phyloP scores from a whole-genome alignment of 1,140 invertebrate species.

The Brachystomella parvula region DNA sequence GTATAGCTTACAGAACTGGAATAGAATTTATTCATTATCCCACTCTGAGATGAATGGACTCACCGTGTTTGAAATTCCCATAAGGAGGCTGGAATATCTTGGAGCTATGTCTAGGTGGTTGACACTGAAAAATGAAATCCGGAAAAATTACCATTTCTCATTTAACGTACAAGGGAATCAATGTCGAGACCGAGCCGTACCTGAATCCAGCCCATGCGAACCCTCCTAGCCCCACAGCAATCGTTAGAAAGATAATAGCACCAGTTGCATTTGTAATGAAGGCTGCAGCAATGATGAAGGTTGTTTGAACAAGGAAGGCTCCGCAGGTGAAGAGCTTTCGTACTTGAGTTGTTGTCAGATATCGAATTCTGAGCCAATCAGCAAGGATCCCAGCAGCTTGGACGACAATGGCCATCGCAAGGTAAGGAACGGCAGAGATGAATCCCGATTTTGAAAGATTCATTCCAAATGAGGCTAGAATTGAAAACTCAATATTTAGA shows the following conservation, averaged over 20 bases:
- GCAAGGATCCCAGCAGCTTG: constrained; percentile 70
- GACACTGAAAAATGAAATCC: constrained; percentile 54
- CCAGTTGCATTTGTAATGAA: constrained; percentile 56
- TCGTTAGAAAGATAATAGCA: constrained; percentile 65
- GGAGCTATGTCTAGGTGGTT: constrained; percentile 82
- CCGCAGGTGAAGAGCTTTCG: constrained; percentile 33
- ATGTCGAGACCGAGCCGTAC: constrained; percentile 53
- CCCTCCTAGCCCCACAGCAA: constrained; percentile 77
- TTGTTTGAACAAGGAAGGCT: constrained; percentile 69
- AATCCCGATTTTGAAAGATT: constrained; percentile 59
- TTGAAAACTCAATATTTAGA: constrained; percentile 1
- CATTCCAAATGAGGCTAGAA: constrained; percentile 9
- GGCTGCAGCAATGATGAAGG: constrained; percentile 73
- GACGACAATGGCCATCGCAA: constrained; percentile 72
- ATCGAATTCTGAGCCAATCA: constrained; percentile 59
- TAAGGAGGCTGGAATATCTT: constrained; percentile 67
- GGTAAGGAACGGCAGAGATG: constrained; percentile 72
- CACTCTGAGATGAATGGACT: no score
- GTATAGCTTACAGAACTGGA: no score
- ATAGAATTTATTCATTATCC: no score
- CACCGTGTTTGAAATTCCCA: constrained; percentile 78
- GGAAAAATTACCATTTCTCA: constrained; percentile 30
- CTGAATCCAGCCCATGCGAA: constrained; percentile 70
- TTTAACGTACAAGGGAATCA: constrained; percentile 41
- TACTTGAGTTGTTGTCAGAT: constrained; percentile 57